Evolutionary conservation across 2,113 vertebrate species (phyloP), one percentile per base, ranked within the genome.

Genomic region (Tragelaphus strepsiceros): DNA sequence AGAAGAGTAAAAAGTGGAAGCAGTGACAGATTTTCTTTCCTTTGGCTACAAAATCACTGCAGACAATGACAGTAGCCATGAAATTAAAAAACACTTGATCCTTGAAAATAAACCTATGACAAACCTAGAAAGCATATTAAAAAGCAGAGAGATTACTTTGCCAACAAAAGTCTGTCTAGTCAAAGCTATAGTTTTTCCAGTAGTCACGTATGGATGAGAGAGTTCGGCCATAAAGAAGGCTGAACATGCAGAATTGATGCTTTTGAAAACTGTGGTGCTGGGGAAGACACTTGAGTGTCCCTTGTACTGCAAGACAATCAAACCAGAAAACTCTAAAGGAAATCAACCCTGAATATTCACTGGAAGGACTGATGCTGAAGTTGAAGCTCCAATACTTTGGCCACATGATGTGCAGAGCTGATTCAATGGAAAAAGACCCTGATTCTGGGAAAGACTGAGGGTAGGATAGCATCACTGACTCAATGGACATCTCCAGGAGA

Each of bases 181-280:
- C 64, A 71, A 71, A 71, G n/a, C n/a, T 71, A 3, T 6, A 9
- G 4, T 71, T 71, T 35, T 71, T 21, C 64, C n/a, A 21, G n/a
- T 21, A 11, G 0, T 71, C 17, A 2, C 11, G 64, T 71, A 71
- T 0, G 0, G n/a, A 35, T 35, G n/a, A 6, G n/a, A 71, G 64
- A 11, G 1, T 71, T 35, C 4, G 5, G 17, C 64, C 9, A 35
- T 21, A 71, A 71, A 35, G n/a, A 35, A 71, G 64, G 64, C 64
- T 35, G n/a, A 71, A 71, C n/a, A 71, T 35, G 8, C 0, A 71
- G 17, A 35, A 71, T 0, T 35, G 64, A 21, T 71, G 9, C 9
- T 71, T 35, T 71, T 71, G n/a, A 71, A 71, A 71, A 35, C n/a
- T 67, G 32, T 71, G 17, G 17, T 21, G 8, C 64, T 67, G 1